Evolutionary conservation across 2,888 invertebrate species (phyloP), one percentile per base, ranked within the genome.

Genomic region (Marronus borbonicus): DNA sequence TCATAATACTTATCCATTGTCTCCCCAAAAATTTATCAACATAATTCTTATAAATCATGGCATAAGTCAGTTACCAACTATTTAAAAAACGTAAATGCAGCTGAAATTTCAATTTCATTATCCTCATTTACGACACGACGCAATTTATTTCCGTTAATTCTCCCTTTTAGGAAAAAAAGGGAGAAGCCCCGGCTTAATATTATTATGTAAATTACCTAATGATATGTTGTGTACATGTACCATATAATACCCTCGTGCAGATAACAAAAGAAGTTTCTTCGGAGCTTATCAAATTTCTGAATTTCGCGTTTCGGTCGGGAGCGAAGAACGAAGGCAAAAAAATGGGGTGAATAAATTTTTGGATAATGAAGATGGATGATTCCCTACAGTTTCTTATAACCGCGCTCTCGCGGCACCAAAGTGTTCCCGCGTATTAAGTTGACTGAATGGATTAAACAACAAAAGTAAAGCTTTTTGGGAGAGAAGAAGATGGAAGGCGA

Each of bases 321-420:
- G 12, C 66, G 39, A 66, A 8, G 20, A 49, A 66, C 3, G 44
- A 24, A 62, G 39, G 72, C 28, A 24, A 39, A 60, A 74, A 74
- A 44, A 14, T 39, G 72, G 72, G 72, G 72, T 74, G 72, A 60
- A 74, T 74, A 74, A 60, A 74, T 74, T 60, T 60, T 74, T 74
- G 58, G 72, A 60, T 60, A 74, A 74, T 74, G 72, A 74, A 74
- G 72, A 74, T 60, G 72, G 72, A 74, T 74, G 72, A 74, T 74
- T 50, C 68, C 24, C 24, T 24, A 14, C 49, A 68, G 68, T 68
- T 50, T 24, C 49, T 68, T 68, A 68, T 50, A 68, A 68, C 50
- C 68, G 50, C 24, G 20, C 50, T 49, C 28, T 68, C 68, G 24
- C 49, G 50, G n/a, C 68, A 31, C 50, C 49, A 50, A 68, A 49